Base-by-base conservation (phyloP, 2,113 vertebrate species). In the Dicerorhinus sumatrensis region DNA sequence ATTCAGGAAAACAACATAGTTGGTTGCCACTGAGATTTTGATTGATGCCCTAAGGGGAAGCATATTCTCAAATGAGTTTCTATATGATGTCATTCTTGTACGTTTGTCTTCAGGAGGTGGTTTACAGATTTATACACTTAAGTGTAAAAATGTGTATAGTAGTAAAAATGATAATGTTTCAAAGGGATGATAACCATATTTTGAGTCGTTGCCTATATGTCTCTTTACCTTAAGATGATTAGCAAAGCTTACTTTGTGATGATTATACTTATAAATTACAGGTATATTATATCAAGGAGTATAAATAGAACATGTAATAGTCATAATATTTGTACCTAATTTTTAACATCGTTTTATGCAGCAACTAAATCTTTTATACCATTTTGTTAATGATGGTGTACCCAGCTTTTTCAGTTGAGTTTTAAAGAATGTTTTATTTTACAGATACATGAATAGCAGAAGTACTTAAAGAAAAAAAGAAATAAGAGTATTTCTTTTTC, bases 361-460 rank as follows among this genome's bases (percentile, higher is more conserved):
- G 20, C 65, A 84, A 51, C 31, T 80, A 65, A 79, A 48, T 31
- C 56, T 92, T 94, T 73, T 79, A 42, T 21, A 69, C 0, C 31
- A 46, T 83, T 86, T 83, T 60, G 62, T 67, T 82, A 25, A 85
- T 89, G 86, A 86, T 82, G 39, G 65, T 17, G 1, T 77, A 48
- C 31, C 54, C 8, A 29, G 27, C 16, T 42, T 95, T 95, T 94
- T 58, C 70, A 69, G 36, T 73, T 73, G 2, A 39, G 1, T 93
- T 36, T 95, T 73, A 6, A 89, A 92, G 11, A 80, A 69, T 91
- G 10, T 91, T 83, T 93, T 56, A 67, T 91, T 83, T 93, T 56
- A 67, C 70, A n/a, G 23, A 60, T 95, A 23, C 8, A 56, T 95
- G 60, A 89, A 84, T 88, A 87, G n/a, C 11, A 86, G n/a, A 86